Percentiles rank a stretch among this genome's conserved stretches.
Evolutionary conservation across 2,888 invertebrate species (phyloP).

Genomic region (Cataglyphis livida): DNA sequence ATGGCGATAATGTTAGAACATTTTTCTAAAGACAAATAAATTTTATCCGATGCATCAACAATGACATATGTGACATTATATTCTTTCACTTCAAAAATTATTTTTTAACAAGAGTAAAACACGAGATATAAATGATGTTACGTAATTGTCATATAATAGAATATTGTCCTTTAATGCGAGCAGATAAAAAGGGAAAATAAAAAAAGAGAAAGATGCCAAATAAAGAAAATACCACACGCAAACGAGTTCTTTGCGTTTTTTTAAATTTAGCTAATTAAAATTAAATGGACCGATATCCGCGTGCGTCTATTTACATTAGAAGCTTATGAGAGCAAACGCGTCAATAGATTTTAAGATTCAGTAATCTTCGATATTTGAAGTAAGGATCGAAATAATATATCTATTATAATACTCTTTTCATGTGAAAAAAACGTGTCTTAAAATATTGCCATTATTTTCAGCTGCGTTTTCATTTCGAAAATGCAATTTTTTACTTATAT

Average conservation of each 20-base stretch:
- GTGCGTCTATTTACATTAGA: slow-evolving; percentile 57
- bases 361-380: slow-evolving; percentile 1
- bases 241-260: slow-evolving; percentile 68
- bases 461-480: not conserved
- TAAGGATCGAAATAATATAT: not conserved
- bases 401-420: not conserved
- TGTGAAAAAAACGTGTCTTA: not conserved
- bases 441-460: not conserved
- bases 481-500: not conserved
- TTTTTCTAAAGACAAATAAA: slow-evolving; percentile 1
- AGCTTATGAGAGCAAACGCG: slow-evolving; percentile 31
- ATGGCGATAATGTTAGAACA: not conserved
- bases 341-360: slow-evolving; percentile 28
- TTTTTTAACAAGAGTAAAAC: not conserved
- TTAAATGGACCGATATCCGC: slow-evolving; percentile 72
- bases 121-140: slow-evolving; percentile 40
- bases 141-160: slow-evolving; percentile 54
- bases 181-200: slow-evolving; percentile 8
- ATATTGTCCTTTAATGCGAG: slow-evolving; percentile 65
- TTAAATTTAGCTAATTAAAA: slow-evolving; percentile 75
- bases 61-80: not conserved
- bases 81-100: not conserved
- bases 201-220: slow-evolving; percentile 43
- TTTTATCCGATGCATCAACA: not conserved
- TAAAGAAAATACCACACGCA: slow-evolving; percentile 62